Evolutionary conservation across 2,888 invertebrate genomes (phyloP).

Genomic region (Polyommatus icarus): DNA sequence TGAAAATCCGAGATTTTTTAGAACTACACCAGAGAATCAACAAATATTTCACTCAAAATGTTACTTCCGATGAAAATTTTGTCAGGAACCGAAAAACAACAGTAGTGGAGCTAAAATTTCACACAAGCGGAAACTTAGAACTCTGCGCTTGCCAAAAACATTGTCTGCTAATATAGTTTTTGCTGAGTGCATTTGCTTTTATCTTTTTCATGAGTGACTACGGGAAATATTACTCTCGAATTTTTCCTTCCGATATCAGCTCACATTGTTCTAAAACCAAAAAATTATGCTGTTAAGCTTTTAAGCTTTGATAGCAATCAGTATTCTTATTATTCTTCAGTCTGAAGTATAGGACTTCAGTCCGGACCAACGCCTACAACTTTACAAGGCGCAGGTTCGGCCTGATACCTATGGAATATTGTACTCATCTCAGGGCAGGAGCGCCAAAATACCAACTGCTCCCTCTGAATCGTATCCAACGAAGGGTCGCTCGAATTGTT

Average conservation of each 20-base stretch:
- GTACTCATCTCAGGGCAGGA: too few species aligned
- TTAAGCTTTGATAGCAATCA: background rate
- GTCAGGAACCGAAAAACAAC: background rate
- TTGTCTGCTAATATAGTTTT: constrained; percentile 32
- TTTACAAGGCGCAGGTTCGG: too few species aligned
- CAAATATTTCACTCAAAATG: constrained; percentile 20
- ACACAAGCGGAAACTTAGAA: constrained; percentile 31
- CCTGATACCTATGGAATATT: too few species aligned
- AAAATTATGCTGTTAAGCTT: background rate
- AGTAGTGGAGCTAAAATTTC: constrained; percentile 11
- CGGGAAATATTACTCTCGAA: constrained; percentile 24
- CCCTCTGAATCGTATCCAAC: too few species aligned
- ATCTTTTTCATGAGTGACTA: constrained; percentile 26
- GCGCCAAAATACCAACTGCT: too few species aligned
- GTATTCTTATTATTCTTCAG: too few species aligned
- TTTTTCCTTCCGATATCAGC: background rate
- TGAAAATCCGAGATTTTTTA: background rate
- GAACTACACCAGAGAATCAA: background rate
- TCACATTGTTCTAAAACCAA: background rate
- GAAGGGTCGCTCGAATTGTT: too few species aligned
- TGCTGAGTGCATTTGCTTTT: constrained; percentile 33
- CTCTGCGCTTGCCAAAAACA: constrained; percentile 34
- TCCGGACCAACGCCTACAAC: too few species aligned
- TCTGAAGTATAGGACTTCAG: too few species aligned
- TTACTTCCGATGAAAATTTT: background rate